A percentile compares a stretch with the other conserved stretches of the same genome.
These are phyloP conservation scores for Xiphophorus maculatus DNA, from an alignment of 2,113 vertebrate species.

Conservation along the genomic window DNA sequence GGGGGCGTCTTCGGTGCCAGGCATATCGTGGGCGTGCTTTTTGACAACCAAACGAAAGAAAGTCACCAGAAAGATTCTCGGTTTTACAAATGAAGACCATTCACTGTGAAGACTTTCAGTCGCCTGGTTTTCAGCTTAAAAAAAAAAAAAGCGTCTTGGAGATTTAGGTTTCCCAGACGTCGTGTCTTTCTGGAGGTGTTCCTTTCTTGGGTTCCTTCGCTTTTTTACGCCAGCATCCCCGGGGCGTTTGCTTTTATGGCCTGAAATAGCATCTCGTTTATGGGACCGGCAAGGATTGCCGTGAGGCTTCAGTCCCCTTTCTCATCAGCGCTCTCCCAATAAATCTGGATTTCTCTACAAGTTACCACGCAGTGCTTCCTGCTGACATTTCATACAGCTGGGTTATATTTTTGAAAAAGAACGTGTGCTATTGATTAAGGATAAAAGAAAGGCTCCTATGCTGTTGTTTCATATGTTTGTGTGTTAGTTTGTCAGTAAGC, in stretches of 20 bases:
- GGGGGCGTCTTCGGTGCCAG: not conserved
- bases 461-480: constrained; percentile 2
- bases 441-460: not conserved
- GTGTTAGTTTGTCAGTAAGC: constrained; percentile 14
- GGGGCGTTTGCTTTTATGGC: constrained; percentile 58
- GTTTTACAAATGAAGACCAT: not conserved
- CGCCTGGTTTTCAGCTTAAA: constrained; percentile 25
- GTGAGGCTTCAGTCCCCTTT: constrained; percentile 23
- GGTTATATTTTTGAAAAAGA: constrained; percentile 10
- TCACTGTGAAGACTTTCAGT: not conserved
- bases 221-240: constrained; percentile 48
- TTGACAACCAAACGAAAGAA: constrained; percentile 9
- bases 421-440: not conserved
- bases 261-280: constrained; percentile 73
- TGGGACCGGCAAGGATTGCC: constrained; percentile 51
- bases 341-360: constrained; percentile 15
- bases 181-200: constrained; percentile 16
- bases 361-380: constrained; percentile 11
- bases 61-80: not conserved
- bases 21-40: constrained; percentile 8
- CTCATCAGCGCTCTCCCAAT: constrained; percentile 30
- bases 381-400: constrained; percentile 1
- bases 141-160: constrained; percentile 30
- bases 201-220: constrained; percentile 26
- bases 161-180: constrained; percentile 25